Conservation (phyloP, 2,797 vertebrate genomes). For the Malurus splendens region DNA sequence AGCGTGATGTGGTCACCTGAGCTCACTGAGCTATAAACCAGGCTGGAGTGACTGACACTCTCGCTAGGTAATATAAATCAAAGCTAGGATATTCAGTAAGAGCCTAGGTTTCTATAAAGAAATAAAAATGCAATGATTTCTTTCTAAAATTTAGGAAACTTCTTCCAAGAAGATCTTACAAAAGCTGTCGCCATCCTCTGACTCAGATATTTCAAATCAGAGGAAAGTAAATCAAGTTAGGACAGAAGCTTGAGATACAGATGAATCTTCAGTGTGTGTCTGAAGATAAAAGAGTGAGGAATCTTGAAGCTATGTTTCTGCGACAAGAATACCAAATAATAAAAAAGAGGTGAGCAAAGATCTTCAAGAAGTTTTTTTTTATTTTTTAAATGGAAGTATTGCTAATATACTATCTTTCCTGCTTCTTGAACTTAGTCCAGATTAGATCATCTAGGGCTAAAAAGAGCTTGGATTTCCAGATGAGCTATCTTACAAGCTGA, state of each 20-base stretch:
- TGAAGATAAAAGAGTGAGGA: not conserved
- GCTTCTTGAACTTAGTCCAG: not conserved
- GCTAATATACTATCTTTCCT: not conserved
- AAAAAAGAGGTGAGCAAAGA: not conserved
- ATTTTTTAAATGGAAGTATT: not conserved
- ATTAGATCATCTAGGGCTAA: not conserved
- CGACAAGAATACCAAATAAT: not conserved
- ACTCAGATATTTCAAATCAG: not conserved
- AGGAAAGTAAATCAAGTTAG: not conserved
- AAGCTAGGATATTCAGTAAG: not conserved
- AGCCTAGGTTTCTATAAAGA: not conserved
- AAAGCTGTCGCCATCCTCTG: not conserved
- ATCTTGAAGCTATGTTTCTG: not conserved
- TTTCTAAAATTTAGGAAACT: not conserved
- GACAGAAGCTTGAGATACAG: not conserved
- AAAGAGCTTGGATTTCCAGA: not conserved
- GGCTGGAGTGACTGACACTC: not conserved
- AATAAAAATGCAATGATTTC: not conserved
- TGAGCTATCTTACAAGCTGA: not conserved
- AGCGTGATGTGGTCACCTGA: not conserved
- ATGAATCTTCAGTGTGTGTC: not conserved
- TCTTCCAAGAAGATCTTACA: not conserved
- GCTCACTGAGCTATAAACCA: not conserved
- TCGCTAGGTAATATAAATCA: not conserved
- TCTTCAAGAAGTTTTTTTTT: not conserved